Evolutionary conservation across 2,113 vertebrate genomes (phyloP).

Genomic region (Paedocypris sp.): DNA sequence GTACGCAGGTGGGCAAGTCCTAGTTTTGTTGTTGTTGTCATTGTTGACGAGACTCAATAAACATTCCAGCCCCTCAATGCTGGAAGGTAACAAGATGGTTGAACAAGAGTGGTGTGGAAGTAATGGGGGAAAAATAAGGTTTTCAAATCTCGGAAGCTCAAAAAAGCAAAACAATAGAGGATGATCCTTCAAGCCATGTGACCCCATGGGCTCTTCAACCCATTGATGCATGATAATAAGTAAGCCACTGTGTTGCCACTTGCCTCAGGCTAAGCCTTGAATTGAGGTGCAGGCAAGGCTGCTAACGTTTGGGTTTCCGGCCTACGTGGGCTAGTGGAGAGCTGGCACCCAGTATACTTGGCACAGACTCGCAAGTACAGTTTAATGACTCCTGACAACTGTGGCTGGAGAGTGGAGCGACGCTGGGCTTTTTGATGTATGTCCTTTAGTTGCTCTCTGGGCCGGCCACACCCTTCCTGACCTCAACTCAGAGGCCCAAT

Average conservation of each 20-base stretch:
- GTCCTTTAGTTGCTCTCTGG: neutral
- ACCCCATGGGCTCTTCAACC: conserved; percentile 35
- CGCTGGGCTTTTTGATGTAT: neutral
- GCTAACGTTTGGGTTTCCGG: neutral
- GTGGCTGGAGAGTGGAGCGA: no score
- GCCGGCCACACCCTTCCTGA: conserved; percentile 4
- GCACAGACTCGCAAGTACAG: no score
- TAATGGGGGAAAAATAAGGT: conserved; percentile 10
- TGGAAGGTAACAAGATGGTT: conserved; percentile 31
- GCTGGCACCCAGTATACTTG: no score
- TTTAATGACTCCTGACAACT: no score
- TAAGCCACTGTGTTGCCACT: conserved; percentile 13
- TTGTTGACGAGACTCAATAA: conserved; percentile 55
- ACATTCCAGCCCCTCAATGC: conserved; percentile 43
- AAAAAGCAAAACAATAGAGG: conserved; percentile 51
- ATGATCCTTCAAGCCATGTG: conserved; percentile 32
- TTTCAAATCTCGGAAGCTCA: conserved; percentile 28
- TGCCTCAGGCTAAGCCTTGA: conserved; percentile 22
- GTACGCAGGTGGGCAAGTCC: conserved; percentile 44
- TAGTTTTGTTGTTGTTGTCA: conserved; percentile 51
- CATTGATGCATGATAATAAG: conserved; percentile 46
- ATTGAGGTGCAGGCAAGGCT: neutral
- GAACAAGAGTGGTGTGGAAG: conserved; percentile 6
- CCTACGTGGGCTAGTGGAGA: neutral
- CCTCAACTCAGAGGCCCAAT: neutral